phyloP scores from a whole-genome alignment of 2,888 invertebrate genomes.

The Tridacna gigas region DNA sequence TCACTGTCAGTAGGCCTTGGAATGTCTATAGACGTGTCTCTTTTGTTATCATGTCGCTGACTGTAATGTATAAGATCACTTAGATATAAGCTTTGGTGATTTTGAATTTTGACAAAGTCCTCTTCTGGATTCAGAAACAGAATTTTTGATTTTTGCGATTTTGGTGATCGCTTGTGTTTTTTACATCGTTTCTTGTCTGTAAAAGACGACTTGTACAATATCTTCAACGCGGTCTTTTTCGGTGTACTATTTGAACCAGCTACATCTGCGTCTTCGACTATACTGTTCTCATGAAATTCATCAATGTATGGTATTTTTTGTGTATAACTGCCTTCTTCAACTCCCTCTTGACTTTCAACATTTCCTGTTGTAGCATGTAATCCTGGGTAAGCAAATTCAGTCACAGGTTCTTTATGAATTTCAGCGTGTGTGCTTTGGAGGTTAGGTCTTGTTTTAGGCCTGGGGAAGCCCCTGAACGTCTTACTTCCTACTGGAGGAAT shows the following conservation, averaged over 20 bases:
- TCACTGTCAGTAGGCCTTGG: neutral
- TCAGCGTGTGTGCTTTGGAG: neutral
- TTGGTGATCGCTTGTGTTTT: neutral
- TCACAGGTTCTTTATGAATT: neutral
- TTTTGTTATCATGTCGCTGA: neutral
- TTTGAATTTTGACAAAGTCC: neutral
- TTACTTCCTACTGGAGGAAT: constrained; percentile 1
- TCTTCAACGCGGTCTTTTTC: neutral
- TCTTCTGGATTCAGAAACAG: neutral
- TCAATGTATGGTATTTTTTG: constrained; percentile 7
- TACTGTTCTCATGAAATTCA: neutral
- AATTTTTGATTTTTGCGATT: neutral
- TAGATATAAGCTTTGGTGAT: constrained; percentile 8
- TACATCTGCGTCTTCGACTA: neutral
- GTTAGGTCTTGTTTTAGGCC: neutral
- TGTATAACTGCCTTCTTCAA: neutral
- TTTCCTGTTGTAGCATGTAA: neutral
- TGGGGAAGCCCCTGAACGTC: neutral
- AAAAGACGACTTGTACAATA: neutral
- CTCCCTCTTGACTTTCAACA: neutral
- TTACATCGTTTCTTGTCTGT: neutral
- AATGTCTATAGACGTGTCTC: neutral
- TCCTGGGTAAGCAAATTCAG: neutral
- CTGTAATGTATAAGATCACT: constrained; percentile 6
- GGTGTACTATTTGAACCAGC: neutral